Evolutionary conservation across 2,797 vertebrate species (phyloP).

Genomic region (Tauraco hartlaubi): DNA sequence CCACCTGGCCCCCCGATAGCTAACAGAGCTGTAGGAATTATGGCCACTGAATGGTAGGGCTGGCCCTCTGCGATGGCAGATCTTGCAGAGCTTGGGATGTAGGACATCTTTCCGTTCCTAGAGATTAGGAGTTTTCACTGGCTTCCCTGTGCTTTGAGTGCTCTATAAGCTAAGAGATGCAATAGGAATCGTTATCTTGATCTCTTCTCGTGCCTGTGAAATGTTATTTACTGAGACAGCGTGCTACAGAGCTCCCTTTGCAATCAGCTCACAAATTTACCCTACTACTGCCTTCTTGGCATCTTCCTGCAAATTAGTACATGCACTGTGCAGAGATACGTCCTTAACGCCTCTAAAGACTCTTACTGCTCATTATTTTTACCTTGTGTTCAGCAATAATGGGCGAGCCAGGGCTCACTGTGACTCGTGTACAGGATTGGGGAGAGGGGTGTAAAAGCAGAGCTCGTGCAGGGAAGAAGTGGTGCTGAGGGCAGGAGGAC

Average conservation of each 20-base stretch:
- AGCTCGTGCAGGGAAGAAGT: not conserved
- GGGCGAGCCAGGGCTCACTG: not conserved
- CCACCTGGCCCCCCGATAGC: not conserved
- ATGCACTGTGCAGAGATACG: not conserved
- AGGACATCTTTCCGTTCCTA: not conserved
- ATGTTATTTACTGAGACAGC: not conserved
- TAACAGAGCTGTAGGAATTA: not conserved
- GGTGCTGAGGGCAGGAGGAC: not conserved
- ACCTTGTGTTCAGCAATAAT: not conserved
- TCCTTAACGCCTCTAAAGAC: not conserved
- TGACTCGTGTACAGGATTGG: not conserved
- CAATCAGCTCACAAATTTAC: not conserved
- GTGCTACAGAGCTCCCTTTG: slow-evolving; percentile 9
- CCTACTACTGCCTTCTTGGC: not conserved
- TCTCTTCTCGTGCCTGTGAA: slow-evolving; percentile 5
- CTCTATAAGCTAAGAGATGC: not conserved
- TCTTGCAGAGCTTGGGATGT: not conserved
- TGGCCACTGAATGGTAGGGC: not conserved
- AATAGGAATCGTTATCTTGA: not conserved
- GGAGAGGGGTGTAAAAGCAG: not conserved
- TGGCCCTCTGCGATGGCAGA: not conserved
- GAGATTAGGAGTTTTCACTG: not conserved
- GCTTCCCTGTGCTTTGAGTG: not conserved
- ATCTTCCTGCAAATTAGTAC: not conserved
- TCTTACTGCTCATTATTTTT: not conserved